These are phyloP conservation scores for Eristalis arbustorum DNA, from an alignment of 2,888 invertebrate species.

Conservation along the genomic window DNA sequence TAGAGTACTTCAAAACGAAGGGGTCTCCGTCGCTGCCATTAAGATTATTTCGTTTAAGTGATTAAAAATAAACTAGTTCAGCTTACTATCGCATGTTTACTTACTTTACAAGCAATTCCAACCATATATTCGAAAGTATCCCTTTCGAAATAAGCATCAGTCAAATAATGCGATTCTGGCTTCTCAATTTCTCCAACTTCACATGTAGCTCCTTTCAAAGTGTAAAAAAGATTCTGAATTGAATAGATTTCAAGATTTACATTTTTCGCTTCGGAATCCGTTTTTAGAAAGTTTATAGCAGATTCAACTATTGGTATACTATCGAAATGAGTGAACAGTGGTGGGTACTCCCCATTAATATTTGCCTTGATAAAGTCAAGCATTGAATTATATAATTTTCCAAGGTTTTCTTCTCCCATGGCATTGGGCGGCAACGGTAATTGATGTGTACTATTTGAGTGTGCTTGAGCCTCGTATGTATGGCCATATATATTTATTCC, in stretches of 20 bases:
- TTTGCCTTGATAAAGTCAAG: slow-evolving; percentile 77
- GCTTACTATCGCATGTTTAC: slow-evolving; percentile 34
- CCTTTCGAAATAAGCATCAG: slow-evolving; percentile 74
- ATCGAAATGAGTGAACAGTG: slow-evolving; percentile 79
- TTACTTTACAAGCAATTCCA: slow-evolving; percentile 78
- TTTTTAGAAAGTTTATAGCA: slow-evolving; percentile 74
- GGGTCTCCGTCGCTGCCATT: too few species aligned
- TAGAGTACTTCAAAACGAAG: too few species aligned
- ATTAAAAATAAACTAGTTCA: too few species aligned
- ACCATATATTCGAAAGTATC: slow-evolving; percentile 76
- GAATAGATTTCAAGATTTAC: slow-evolving; percentile 73
- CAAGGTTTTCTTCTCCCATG: slow-evolving; percentile 75
- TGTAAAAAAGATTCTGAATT: slow-evolving; percentile 76
- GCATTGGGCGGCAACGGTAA: slow-evolving; percentile 80
- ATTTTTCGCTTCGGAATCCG: slow-evolving; percentile 72
- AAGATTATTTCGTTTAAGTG: too few species aligned
- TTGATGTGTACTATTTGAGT: slow-evolving; percentile 80
- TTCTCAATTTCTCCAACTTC: slow-evolving; percentile 73
- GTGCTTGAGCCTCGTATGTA: slow-evolving; percentile 79
- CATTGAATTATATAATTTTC: slow-evolving; percentile 78
- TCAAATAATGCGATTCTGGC: slow-evolving; percentile 72
- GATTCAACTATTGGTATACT: slow-evolving; percentile 76
- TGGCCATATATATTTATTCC: slow-evolving; percentile 80
- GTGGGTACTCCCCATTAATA: slow-evolving; percentile 74
- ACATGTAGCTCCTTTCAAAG: slow-evolving; percentile 75